Conservation (phyloP, 2,113 vertebrate genomes). For the Motacilla tschutschensis region DNA sequence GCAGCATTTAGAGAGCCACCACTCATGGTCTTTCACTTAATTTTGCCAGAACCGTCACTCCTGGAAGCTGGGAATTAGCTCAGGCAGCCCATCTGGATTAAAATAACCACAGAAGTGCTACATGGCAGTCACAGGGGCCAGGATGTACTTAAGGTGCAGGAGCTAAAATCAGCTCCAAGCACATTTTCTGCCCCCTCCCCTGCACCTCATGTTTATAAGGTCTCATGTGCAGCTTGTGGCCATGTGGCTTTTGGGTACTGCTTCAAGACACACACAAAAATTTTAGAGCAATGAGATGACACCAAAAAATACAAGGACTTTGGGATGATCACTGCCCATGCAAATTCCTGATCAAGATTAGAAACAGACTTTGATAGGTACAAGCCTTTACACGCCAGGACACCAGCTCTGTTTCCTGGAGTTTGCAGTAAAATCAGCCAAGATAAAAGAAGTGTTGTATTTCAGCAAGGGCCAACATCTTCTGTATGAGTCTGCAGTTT, state of each 20-base stretch:
- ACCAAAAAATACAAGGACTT: background rate
- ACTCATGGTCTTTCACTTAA: background rate
- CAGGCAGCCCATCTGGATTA: background rate
- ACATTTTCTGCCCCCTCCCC: background rate
- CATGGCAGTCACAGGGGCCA: background rate
- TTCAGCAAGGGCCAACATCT: background rate
- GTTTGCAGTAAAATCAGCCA: background rate
- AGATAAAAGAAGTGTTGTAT: background rate
- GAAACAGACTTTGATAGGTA: background rate
- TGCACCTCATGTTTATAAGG: accelerated
- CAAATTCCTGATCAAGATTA: background rate
- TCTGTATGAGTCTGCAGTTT: background rate
- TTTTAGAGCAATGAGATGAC: background rate
- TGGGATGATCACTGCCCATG: accelerated
- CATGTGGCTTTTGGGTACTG: background rate
- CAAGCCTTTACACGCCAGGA: background rate
- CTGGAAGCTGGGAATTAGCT: background rate
- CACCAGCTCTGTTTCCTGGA: background rate
- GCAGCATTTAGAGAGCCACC: background rate
- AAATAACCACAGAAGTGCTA: background rate
- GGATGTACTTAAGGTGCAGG: background rate
- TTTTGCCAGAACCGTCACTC: background rate
- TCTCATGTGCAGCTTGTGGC: background rate
- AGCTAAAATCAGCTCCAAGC: background rate
- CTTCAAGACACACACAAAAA: background rate